Percentiles rank a stretch among this genome's conserved stretches.
phyloP scores from a whole-genome alignment of 2,113 vertebrate genomes.

The Tychaedon coryphoeus region DNA sequence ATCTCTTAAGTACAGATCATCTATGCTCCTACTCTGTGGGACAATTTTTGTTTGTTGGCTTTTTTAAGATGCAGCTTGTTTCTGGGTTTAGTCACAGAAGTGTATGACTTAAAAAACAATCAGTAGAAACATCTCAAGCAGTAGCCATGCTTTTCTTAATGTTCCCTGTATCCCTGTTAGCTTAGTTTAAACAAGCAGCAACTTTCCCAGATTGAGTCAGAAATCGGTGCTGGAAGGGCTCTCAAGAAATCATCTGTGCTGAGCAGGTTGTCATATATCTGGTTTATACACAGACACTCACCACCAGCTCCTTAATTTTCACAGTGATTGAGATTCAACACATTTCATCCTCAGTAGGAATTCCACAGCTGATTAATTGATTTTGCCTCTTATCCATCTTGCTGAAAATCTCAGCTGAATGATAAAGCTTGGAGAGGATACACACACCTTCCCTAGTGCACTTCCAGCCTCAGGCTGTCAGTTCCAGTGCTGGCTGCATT shows the following conservation, averaged over 20 bases:
- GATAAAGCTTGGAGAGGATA: not conserved
- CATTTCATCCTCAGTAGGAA: not conserved
- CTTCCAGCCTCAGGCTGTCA: not conserved
- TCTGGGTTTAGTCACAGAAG: not conserved
- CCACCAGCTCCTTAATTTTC: not conserved
- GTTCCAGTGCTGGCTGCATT: not conserved
- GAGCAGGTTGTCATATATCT: not conserved
- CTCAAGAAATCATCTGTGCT: not conserved
- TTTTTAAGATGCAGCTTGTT: not conserved
- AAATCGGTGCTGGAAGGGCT: not conserved
- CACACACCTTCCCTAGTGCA: not conserved
- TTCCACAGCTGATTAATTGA: not conserved
- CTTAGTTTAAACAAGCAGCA: not conserved
- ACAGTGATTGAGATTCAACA: not conserved
- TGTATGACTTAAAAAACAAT: not conserved
- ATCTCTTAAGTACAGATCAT: not conserved
- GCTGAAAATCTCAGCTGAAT: not conserved
- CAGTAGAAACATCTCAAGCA: not conserved
- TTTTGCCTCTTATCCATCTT: slow-evolving; percentile 2
- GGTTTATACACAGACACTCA: not conserved
- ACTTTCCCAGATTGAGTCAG: not conserved
- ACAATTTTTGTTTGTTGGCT: not conserved
- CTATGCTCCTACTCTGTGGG: not conserved
- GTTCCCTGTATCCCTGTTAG: not conserved
- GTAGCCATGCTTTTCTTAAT: not conserved